Evolutionary conservation across 2,113 vertebrate species (phyloP), one percentile per base, ranked within the genome.

Genomic region (Ameiurus melas): DNA sequence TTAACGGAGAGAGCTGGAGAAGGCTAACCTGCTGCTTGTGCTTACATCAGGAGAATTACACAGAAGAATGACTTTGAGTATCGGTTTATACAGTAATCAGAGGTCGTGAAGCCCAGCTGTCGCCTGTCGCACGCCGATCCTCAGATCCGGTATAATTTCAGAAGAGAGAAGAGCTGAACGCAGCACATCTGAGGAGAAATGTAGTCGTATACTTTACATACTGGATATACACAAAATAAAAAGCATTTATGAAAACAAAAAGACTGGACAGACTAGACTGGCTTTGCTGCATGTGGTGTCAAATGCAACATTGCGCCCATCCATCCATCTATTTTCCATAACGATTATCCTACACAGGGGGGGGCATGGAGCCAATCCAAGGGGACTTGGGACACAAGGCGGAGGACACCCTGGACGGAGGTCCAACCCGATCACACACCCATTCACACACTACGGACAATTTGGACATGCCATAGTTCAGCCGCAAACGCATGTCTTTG

Each of bases 21-120:
- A 19, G 43, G 39, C 62, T 4, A 7, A 85, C 64, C 66, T 55
- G 64, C 62, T 53, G 43, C 43, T 85, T 43, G 53, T 55, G 84
- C 84, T 75, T 51, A 75, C 68, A 9, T 85, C 43, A 57, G 68
- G 51, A 73, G 84, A 36, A 85, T 85, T 75, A 36, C 84, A 73
- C 51, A 39, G 68, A 85, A 57, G 51, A 73, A 57, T 58, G 68
- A 85, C 51, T 75, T 85, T 75, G 53, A 27, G 68, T 33, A 85
- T 73, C 30, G 14, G 84, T 71, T 85, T 85, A 75, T 85, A 73
- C 84, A 25, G 47, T 14, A 33, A 73, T 73, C 43, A 3, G 64
- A 55, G 64, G 83, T 70, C 64, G 66, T 9, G 64, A 22, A 33
- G 66, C 19, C 66, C 84, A 57, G 84, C 84, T 73, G 68, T 57